These are phyloP conservation scores for Poeciliopsis turrubarensis DNA, from an alignment of 2,113 vertebrate species.

Conservation along the genomic window DNA sequence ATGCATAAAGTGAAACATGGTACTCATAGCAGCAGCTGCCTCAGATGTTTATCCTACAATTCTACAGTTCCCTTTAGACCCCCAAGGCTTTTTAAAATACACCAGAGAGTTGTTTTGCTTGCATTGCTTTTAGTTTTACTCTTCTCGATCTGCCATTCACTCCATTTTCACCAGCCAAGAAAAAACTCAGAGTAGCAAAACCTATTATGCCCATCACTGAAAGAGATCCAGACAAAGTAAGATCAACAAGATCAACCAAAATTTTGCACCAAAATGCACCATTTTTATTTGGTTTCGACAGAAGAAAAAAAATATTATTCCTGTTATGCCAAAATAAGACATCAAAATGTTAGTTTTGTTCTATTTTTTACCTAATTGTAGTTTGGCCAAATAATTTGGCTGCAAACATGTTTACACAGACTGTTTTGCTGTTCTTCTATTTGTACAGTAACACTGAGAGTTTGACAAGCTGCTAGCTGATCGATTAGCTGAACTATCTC, in stretches of 20 bases:
- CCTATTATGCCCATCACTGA: neutral
- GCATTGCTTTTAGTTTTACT: neutral
- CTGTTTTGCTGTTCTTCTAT: neutral
- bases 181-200: neutral
- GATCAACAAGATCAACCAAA: neutral
- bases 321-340: neutral
- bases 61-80: neutral
- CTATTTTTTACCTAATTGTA: neutral
- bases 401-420: neutral
- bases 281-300: neutral
- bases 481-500: neutral
- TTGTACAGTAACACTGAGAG: neutral
- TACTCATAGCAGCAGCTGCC: neutral
- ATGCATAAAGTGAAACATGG: neutral
- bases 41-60: constrained; percentile 1
- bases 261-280: neutral
- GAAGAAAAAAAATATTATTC: neutral
- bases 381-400: neutral
- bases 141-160: constrained; percentile 1
- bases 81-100: neutral
- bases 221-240: neutral
- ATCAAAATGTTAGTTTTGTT: neutral
- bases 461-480: neutral
- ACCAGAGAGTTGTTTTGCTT: neutral
- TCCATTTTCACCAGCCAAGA: neutral